Conservation (phyloP, 2,888 invertebrate species). For the Trachelus iudaicus region DNA sequence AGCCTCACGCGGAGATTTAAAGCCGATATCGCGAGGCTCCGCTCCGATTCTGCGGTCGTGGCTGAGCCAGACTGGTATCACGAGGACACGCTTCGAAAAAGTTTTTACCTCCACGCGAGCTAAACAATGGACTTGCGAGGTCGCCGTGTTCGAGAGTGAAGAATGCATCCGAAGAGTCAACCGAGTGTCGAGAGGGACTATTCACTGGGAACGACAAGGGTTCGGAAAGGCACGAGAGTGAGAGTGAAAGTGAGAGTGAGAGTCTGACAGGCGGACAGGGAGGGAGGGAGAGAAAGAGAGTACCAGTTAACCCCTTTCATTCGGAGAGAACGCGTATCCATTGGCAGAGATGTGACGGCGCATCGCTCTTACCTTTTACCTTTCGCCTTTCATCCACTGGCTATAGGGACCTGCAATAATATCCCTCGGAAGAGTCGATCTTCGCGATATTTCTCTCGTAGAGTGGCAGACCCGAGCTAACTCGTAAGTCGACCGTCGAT, state of each 20-base stretch:
- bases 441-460: no score
- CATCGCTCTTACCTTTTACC: no score
- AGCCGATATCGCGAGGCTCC: background rate
- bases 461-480: no score
- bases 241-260: slow-evolving; percentile 3
- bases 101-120: background rate
- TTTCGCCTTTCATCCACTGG: no score
- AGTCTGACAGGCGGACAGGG: background rate
- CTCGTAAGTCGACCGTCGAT: background rate
- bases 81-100: slow-evolving; percentile 1
- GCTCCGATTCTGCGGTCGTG: background rate
- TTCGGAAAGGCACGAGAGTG: background rate
- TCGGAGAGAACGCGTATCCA: background rate
- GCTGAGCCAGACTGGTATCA: no score
- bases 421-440: no score
- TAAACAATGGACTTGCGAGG: background rate
- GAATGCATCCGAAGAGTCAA: background rate
- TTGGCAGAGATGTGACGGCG: no score
- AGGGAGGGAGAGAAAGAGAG: background rate
- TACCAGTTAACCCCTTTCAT: slow-evolving; percentile 1
- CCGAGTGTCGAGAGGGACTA: background rate
- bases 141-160: background rate
- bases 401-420: no score
- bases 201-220: background rate
- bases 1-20: slow-evolving; percentile 2